Conservation (phyloP, 23 tunicate species). For the Halocynthia roretzi region DNA sequence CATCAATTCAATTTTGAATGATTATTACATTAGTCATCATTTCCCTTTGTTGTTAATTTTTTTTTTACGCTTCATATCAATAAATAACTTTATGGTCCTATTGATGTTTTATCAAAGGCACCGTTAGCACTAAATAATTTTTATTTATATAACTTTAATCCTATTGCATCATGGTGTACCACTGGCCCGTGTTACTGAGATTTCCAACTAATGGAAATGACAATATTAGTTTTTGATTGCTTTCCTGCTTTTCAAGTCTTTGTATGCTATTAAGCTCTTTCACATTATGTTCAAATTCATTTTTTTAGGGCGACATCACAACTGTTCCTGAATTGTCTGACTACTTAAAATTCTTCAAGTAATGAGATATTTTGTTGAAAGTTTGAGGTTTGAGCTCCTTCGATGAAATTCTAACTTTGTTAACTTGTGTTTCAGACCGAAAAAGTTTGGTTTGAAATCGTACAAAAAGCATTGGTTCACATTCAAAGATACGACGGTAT, state of each 20-base stretch:
- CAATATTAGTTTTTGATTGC: too few relatives aligned
- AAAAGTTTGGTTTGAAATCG: slow-evolving; percentile 65
- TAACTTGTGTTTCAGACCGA: slow-evolving; percentile 52
- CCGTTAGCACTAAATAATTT: too few relatives aligned
- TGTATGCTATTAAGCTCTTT: too few relatives aligned
- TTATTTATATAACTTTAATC: too few relatives aligned
- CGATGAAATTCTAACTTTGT: too few relatives aligned
- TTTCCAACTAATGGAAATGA: too few relatives aligned
- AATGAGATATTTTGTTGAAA: background rate
- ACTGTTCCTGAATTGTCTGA: slow-evolving; percentile 82
- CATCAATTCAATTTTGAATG: too few relatives aligned
- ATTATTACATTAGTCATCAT: background rate
- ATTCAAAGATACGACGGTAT: slow-evolving; percentile 90
- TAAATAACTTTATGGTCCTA: too few relatives aligned
- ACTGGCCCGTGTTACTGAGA: too few relatives aligned
- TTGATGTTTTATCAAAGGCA: too few relatives aligned
- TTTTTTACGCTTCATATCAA: background rate
- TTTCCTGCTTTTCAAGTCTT: too few relatives aligned
- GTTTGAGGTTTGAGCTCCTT: background rate
- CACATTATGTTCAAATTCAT: background rate
- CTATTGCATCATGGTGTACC: too few relatives aligned
- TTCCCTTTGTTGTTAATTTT: background rate
- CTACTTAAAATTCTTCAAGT: slow-evolving; percentile 88
- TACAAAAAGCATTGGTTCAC: slow-evolving; percentile 86
- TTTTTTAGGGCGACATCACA: slow-evolving; percentile 82